phyloP scores from a whole-genome alignment of 2,113 vertebrate genomes.

The Rhinogobius similis region DNA sequence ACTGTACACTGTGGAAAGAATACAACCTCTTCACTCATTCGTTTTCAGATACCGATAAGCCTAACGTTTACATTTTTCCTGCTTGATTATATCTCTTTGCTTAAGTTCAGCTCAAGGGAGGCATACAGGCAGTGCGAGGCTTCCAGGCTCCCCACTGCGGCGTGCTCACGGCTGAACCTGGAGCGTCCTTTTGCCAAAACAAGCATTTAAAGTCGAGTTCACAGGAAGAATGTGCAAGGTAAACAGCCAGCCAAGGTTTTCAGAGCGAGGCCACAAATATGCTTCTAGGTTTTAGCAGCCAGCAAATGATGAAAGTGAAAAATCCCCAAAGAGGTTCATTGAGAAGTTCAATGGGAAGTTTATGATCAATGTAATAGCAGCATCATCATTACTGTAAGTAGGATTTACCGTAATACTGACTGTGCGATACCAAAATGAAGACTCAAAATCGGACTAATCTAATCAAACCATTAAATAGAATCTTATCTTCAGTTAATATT shows the following conservation, averaged over 20 bases:
- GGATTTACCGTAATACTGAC: background rate
- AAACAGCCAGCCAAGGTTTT: conserved; percentile 65
- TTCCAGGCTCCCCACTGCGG: conserved; percentile 47
- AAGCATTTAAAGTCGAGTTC: conserved; percentile 71
- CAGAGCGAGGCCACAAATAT: conserved; percentile 55
- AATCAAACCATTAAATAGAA: too few species aligned
- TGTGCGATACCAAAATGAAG: background rate
- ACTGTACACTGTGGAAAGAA: conserved; percentile 86
- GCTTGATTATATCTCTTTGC: conserved; percentile 16
- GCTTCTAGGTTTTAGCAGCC: conserved; percentile 28
- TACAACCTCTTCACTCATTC: background rate
- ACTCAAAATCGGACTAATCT: background rate
- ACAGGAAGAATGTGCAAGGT: conserved; percentile 67
- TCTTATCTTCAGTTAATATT: background rate
- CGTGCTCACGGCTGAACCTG: conserved; percentile 39
- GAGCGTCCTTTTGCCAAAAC: conserved; percentile 62
- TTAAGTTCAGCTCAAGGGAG: conserved; percentile 35
- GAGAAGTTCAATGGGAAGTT: conserved; percentile 34
- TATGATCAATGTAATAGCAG: conserved; percentile 32
- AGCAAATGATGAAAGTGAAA: conserved; percentile 42
- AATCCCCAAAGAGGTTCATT: conserved; percentile 28
- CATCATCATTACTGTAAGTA: conserved; percentile 14
- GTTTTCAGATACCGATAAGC: background rate
- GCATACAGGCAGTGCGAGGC: conserved; percentile 21
- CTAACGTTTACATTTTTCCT: conserved; percentile 1